These are phyloP conservation scores for Ptychochromis oligacanthus DNA, from an alignment of 2,113 vertebrate genomes.

Conservation along the genomic window DNA sequence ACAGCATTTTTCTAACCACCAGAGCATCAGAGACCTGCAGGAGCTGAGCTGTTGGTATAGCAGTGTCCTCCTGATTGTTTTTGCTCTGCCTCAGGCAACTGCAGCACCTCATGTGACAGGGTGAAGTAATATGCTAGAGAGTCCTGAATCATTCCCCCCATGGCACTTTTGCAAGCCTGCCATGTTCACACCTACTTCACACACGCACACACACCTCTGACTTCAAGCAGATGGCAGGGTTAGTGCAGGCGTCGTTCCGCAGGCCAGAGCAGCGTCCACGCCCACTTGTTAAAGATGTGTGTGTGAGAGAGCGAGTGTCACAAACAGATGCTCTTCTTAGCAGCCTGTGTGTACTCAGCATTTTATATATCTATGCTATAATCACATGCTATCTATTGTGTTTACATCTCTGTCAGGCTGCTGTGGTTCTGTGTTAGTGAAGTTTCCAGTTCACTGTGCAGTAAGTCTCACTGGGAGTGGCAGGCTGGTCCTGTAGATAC, in stretches of 20 bases:
- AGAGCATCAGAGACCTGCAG: neutral
- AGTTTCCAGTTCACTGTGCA: conserved; percentile 4
- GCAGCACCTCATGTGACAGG: neutral
- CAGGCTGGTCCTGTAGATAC: neutral
- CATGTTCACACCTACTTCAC: conserved; percentile 27
- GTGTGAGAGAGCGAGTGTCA: neutral
- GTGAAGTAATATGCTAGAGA: conserved; percentile 23
- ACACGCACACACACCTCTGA: conserved; percentile 20
- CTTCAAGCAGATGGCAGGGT: conserved; percentile 65
- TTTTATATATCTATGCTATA: neutral
- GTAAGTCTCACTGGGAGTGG: neutral
- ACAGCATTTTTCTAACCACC: neutral
- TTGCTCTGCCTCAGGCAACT: conserved; percentile 13
- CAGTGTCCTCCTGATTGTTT: neutral
- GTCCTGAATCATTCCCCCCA: conserved; percentile 30
- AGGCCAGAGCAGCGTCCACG: conserved; percentile 12
- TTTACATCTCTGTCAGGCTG: neutral
- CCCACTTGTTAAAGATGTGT: neutral
- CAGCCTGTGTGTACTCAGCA: neutral
- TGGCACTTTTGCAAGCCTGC: conserved; percentile 21
- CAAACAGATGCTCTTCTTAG: conserved; percentile 20
- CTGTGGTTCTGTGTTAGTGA: neutral
- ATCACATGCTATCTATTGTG: neutral
- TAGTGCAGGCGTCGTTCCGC: conserved; percentile 5
- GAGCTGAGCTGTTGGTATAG: neutral